Evolutionary conservation across 2,888 invertebrate species (phyloP), one percentile per base, ranked within the genome.

Genomic region (Nemapogon koenigi): DNA sequence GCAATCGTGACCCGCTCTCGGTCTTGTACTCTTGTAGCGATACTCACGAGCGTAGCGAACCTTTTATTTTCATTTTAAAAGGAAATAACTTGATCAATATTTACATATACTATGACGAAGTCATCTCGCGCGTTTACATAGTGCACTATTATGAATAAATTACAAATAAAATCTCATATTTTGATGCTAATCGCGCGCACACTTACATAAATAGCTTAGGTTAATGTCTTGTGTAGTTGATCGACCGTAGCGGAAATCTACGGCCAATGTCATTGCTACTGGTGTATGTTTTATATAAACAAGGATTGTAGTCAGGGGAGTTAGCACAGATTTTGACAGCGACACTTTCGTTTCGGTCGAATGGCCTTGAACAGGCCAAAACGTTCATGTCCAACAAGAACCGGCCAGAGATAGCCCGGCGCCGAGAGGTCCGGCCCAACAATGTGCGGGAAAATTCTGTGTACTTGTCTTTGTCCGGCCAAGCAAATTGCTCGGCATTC

Each of bases 1-100:
- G 68, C 50, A 57, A 56, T 61, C 67, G 62, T 63, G 66, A 64
- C 57, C 57, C 49, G 53, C 52, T 49, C 46, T n/a, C n/a, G n/a
- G n/a, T n/a, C n/a, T n/a, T n/a, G n/a, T n/a, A n/a, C n/a, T n/a
- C n/a, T 46, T 50, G 55, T 53, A 49, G 47, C 52, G 50, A 53
- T 46, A 47, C 48, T 51, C 52, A 52, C 56, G 57, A 58, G 57
- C 62, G 60, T 65, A 63, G 17, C 46, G 41, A 47, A 49, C 57
- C 57, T 35, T 7, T 57, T 57, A 58, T 61, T 57, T 50, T 42
- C 48, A 48, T 52, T 58, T 41, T 55, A 65, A 67, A 67, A 58
- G 70, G 70, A 53, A 63, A 64, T 57, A 65, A 66, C 60, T n/a
- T 60, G 52, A 54, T 54, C n/a, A 51, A 36, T 22, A 69, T 76